phyloP scores from a whole-genome alignment of 2,113 vertebrate genomes.

The Pomatorhinus ruficollis region DNA sequence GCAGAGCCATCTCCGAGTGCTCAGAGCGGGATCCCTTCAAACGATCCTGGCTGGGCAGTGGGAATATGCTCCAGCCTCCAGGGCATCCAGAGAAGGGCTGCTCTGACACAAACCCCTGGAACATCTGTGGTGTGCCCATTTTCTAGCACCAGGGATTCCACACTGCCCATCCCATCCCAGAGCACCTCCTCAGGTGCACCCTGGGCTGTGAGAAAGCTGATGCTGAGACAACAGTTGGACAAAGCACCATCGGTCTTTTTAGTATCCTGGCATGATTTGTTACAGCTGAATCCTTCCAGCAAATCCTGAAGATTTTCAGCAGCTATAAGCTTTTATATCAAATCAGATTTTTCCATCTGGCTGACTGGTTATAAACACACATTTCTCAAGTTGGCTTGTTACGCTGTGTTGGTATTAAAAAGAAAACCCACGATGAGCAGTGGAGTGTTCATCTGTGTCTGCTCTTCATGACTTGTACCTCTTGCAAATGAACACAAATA shows the following conservation, averaged over 20 bases:
- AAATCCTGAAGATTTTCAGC: constrained; percentile 53
- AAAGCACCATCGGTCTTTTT: not conserved
- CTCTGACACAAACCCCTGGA: not conserved
- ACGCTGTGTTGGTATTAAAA: not conserved
- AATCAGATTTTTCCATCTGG: constrained; percentile 56
- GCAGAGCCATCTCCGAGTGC: not conserved
- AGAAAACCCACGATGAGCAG: not conserved
- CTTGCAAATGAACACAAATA: constrained; percentile 1
- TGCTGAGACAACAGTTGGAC: not conserved
- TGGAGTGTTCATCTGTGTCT: constrained; percentile 5
- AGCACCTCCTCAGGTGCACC: fast-evolving
- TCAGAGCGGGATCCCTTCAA: not conserved
- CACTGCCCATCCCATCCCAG: fast-evolving
- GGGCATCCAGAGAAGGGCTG: not conserved
- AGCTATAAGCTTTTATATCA: constrained; percentile 44
- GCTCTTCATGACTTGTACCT: not conserved
- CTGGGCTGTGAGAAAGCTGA: not conserved
- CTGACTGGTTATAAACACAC: constrained; percentile 13
- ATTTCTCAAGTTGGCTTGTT: not conserved
- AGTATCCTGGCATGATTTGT: not conserved
- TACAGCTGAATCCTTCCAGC: constrained; percentile 9
- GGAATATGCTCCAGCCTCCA: not conserved
- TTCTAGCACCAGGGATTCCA: not conserved
- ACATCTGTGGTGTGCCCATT: too few species aligned
- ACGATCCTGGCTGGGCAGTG: fast-evolving